phyloP scores from a whole-genome alignment of 2,888 invertebrate genomes.

The Lysandra coridon region DNA sequence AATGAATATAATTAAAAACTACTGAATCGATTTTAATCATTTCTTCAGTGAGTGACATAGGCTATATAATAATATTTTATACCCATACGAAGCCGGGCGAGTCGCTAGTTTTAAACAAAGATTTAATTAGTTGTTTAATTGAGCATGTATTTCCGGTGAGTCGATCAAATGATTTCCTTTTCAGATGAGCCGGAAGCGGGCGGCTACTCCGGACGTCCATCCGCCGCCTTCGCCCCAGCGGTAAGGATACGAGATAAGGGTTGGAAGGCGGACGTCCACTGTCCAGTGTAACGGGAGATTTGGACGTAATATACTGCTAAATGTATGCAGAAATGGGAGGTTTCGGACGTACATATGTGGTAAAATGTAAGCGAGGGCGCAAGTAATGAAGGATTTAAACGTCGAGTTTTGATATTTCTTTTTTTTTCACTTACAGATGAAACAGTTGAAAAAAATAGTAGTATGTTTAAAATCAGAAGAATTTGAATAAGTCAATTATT shows the following conservation, averaged over 20 bases:
- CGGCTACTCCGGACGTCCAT: slow-evolving; percentile 51
- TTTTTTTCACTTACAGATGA: not conserved
- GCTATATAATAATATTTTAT: no score
- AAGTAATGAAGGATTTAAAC: not conserved
- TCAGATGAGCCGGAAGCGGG: slow-evolving; percentile 35
- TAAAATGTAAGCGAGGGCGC: not conserved
- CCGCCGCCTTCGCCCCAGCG: slow-evolving; percentile 45
- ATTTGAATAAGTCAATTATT: no score
- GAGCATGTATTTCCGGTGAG: slow-evolving; percentile 35
- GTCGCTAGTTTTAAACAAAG: no score
- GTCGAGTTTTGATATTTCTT: not conserved
- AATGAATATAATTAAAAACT: no score
- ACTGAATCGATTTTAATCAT: no score
- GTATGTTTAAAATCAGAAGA: not conserved
- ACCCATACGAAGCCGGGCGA: no score
- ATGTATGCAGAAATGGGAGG: not conserved
- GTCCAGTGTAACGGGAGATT: not conserved
- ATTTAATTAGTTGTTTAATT: not conserved
- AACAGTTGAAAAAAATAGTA: not conserved
- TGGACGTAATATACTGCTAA: not conserved
- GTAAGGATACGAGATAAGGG: slow-evolving; percentile 31
- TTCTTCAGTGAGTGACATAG: no score
- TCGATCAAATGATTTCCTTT: slow-evolving; percentile 50
- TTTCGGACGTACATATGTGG: not conserved
- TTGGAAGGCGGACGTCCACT: slow-evolving; percentile 2